A percentile compares a stretch with the other conserved stretches of the same genome.
phyloP scores from a whole-genome alignment of 2,888 invertebrate genomes.

The Drosophila mimica region DNA sequence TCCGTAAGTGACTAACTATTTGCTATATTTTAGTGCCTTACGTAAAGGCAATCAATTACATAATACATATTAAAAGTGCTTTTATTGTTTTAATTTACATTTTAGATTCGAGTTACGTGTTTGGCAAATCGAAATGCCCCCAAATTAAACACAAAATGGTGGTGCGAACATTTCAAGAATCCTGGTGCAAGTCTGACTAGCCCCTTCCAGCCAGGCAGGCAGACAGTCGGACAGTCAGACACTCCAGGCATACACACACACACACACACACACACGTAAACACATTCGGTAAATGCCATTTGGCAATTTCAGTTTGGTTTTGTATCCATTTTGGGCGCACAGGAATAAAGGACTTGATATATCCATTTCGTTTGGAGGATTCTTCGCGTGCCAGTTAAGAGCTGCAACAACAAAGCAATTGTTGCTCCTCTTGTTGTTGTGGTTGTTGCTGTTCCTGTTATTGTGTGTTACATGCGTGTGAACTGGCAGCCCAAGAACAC shows the following conservation, averaged over 20 bases:
- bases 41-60: not conserved
- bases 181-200: constrained; percentile 29
- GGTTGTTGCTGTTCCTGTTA: constrained; percentile 26
- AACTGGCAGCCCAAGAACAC: constrained; percentile 47
- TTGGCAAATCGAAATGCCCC: constrained; percentile 8
- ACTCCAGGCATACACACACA: constrained; percentile 20
- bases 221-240: constrained; percentile 2
- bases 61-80: not conserved
- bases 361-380: constrained; percentile 77
- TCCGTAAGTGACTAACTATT: not conserved
- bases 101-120: constrained; percentile 12
- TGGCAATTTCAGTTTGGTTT: constrained; percentile 62
- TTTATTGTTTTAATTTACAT: constrained; percentile 18
- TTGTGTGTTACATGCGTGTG: constrained; percentile 72
- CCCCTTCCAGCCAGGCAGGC: not conserved
- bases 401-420: constrained; percentile 64
- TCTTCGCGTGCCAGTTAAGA: constrained; percentile 77
- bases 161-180: constrained; percentile 29
- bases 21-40: not conserved
- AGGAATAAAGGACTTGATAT: constrained; percentile 61
- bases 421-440: constrained; percentile 20
- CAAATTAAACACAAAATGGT: constrained; percentile 30
- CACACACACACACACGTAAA: constrained; percentile 13
- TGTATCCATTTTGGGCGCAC: constrained; percentile 54
- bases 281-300: constrained; percentile 55